phyloP scores from a whole-genome alignment of 2,888 invertebrate species.

The Diogma glabrata region DNA sequence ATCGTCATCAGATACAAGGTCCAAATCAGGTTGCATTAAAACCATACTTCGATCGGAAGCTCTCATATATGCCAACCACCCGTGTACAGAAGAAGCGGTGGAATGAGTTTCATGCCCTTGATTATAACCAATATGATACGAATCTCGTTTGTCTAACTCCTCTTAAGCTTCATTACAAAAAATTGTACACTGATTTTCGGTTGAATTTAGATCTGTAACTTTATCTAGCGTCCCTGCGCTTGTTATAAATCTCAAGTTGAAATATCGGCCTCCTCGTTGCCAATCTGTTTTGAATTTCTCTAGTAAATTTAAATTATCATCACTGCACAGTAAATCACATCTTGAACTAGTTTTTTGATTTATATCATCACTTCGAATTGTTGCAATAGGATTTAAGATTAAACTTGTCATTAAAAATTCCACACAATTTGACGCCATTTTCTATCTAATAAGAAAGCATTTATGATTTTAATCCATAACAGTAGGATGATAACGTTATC shows the following conservation, averaged over 20 bases:
- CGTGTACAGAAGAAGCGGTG: slow-evolving; percentile 13
- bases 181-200: slow-evolving; percentile 11
- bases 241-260: slow-evolving; percentile 13
- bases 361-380: slow-evolving; percentile 5
- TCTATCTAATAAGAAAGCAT: too few relatives aligned
- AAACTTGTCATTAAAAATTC: too few relatives aligned
- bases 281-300: slow-evolving; percentile 11
- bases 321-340: slow-evolving; percentile 13
- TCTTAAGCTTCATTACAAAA: slow-evolving; percentile 13
- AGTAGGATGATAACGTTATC: too few relatives aligned
- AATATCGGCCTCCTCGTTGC: slow-evolving; percentile 14
- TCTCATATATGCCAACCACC: slow-evolving; percentile 16
- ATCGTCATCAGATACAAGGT: slow-evolving; percentile 13
- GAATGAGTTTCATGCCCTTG: slow-evolving; percentile 13
- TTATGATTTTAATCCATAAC: too few relatives aligned
- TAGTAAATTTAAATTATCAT: slow-evolving; percentile 10
- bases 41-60: slow-evolving; percentile 12
- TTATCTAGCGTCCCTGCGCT: slow-evolving; percentile 12
- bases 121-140: slow-evolving; percentile 12
- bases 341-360: slow-evolving; percentile 6
- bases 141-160: slow-evolving; percentile 2
- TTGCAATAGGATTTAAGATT: background rate
- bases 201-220: slow-evolving; percentile 12
- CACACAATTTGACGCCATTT: too few relatives aligned
- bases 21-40: slow-evolving; percentile 13